Conservation (phyloP, 1,140 invertebrate species). For the Drosophila grimshawi region DNA sequence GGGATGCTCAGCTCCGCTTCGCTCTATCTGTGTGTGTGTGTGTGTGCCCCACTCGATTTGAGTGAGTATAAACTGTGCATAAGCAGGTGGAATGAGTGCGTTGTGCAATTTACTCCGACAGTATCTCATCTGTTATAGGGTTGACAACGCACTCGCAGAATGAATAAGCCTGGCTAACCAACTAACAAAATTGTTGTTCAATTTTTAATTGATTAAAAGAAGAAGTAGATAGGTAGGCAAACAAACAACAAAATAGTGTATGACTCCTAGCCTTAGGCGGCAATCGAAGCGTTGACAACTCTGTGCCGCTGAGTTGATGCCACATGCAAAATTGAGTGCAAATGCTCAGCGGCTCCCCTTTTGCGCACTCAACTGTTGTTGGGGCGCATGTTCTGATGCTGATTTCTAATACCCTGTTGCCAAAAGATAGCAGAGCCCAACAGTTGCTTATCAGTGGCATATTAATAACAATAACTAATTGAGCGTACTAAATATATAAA, state of each 20-base stretch:
- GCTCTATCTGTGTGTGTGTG: constrained; percentile 9
- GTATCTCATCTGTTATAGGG: constrained; percentile 22
- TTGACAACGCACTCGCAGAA: constrained; percentile 30
- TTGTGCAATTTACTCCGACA: constrained; percentile 19
- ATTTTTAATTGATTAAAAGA: not conserved
- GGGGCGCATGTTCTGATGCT: constrained; percentile 18
- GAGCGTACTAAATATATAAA: not conserved
- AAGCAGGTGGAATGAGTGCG: constrained; percentile 11
- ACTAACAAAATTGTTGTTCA: too few species aligned
- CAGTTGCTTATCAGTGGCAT: not conserved
- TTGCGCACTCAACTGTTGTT: constrained; percentile 23
- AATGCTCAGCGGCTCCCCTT: constrained; percentile 30
- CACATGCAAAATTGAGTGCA: constrained; percentile 43
- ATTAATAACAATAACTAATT: not conserved
- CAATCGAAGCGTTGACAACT: constrained; percentile 9
- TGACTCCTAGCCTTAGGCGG: not conserved
- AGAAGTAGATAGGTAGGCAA: not conserved
- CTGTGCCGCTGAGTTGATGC: constrained; percentile 18
- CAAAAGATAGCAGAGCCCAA: not conserved
- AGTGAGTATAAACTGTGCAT: constrained; percentile 43
- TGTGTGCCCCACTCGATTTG: constrained; percentile 28
- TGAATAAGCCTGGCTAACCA: not conserved
- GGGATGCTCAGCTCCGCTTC: constrained; percentile 12
- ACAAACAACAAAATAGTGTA: not conserved
- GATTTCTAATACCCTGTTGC: constrained; percentile 17